Evolutionary conservation across 2,113 vertebrate genomes (phyloP).

Genomic region (Pachyramphus minor): DNA sequence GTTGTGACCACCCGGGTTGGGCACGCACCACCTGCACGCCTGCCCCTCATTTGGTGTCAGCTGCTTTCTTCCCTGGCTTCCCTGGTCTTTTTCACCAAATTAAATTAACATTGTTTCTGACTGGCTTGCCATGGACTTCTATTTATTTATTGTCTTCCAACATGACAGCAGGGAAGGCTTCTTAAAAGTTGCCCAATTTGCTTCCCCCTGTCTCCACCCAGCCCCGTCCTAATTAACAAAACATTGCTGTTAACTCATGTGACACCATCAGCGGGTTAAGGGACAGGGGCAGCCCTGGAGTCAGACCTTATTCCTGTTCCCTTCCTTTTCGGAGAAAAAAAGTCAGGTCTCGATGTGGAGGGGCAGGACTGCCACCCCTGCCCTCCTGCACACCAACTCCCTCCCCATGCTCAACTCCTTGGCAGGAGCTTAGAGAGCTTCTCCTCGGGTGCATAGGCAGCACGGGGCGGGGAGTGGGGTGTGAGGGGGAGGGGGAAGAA

Average conservation of each 20-base stretch:
- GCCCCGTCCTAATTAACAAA: neutral
- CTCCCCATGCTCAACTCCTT: neutral
- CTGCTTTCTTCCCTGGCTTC: neutral
- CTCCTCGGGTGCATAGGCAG: neutral
- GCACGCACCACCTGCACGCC: rapidly evolving
- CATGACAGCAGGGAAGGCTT: neutral
- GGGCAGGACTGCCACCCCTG: neutral
- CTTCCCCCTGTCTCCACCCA: neutral
- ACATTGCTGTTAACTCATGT: neutral
- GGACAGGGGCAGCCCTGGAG: neutral
- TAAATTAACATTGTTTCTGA: neutral
- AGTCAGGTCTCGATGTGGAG: neutral
- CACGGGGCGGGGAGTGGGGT: neutral
- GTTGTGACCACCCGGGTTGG: rapidly evolving
- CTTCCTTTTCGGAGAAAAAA: neutral
- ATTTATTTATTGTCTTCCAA: neutral
- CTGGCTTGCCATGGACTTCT: neutral
- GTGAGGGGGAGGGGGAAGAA: neutral
- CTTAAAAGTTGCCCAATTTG: neutral
- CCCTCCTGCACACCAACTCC: rapidly evolving
- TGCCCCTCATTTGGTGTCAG: neutral
- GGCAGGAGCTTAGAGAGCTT: neutral
- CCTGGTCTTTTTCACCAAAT: neutral
- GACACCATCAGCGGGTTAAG: rapidly evolving
- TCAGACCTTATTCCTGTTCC: neutral